Percentiles rank a stretch among this genome's conserved stretches.
phyloP scores from a whole-genome alignment of 2,797 vertebrate genomes.

The Antrozous pallidus region DNA sequence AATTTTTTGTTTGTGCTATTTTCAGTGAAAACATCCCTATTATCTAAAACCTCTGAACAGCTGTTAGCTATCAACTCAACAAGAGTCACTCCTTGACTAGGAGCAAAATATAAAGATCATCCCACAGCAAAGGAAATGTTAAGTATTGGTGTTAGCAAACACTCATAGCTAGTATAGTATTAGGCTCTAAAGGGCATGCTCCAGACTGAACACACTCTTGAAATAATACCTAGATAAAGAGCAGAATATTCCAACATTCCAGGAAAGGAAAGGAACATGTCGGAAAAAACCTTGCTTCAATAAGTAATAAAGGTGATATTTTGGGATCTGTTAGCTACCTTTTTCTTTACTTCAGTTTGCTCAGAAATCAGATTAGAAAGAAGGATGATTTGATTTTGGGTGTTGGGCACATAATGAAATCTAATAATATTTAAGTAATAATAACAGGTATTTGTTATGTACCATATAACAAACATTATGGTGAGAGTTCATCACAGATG shows the following conservation, averaged over 20 bases:
- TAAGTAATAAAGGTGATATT: background rate
- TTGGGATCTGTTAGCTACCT: background rate
- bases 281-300: background rate
- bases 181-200: background rate
- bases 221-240: background rate
- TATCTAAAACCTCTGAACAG: background rate
- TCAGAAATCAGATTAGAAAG: background rate
- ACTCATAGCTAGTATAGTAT: background rate
- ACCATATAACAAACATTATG: background rate
- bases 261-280: background rate
- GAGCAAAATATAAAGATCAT: background rate
- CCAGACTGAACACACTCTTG: background rate
- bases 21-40: background rate
- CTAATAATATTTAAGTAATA: background rate
- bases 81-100: background rate
- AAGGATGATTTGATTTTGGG: background rate
- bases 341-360: background rate
- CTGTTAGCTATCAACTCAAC: slow-evolving; percentile 13
- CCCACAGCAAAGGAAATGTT: background rate
- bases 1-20: slow-evolving; percentile 39
- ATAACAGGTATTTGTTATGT: background rate
- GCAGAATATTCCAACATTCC: background rate
- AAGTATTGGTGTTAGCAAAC: background rate
- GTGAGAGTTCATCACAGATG: background rate
- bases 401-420: background rate